Base-by-base conservation (phyloP, 2,888 invertebrate genomes). In the Frankliniella fusca region DNA sequence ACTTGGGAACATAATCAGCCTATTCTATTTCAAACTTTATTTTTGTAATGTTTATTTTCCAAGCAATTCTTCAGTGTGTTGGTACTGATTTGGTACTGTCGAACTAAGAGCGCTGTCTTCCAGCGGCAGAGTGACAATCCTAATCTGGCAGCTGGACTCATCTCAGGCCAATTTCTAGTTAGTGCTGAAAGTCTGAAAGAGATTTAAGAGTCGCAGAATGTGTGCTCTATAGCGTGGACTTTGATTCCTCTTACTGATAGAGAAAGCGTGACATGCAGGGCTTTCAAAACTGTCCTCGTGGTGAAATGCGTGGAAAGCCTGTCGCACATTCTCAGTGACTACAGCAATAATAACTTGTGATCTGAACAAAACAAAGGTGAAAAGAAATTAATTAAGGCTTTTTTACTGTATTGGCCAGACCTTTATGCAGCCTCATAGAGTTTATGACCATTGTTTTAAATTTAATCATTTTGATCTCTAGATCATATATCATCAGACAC, bases 1-100 rank as follows among this genome's bases (percentile, higher is more conserved):
- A 76, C 70, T 27, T 76, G 70, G 70, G 70, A 76, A 76, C 70
- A 76, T 76, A 76, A 76, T 76, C 70, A 76, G 23, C 23, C 70
- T 76, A 76, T 76, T 76, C 27, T 76, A 76, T 10, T 76, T 76
- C 27, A 27, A 27, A 76, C 12, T 76, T 12, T 76, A 76, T 76
- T 76, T 76, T 76, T 76, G 27, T 76, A 76, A 23, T 27, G 12
- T 5, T 61, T 61, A n/a, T 61, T 18, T 61, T 61, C 61, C 61
- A 61, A 61, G 70, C 23, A 76, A 76, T 27, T 20, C 54, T 54
- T 27, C 70, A 27, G 70, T 76, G n/a, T 23, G 70, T 76, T 23
- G 23, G 70, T 27, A 23, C 27, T 76, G 70, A 76, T 27, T 76
- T 76, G 70, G 70, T 76, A 27, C 27, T 76, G 27, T 27, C 27